Evolutionary conservation across 1,140 invertebrate genomes (phyloP), one percentile per base, ranked within the genome.

Genomic region (Bombus confusus): DNA sequence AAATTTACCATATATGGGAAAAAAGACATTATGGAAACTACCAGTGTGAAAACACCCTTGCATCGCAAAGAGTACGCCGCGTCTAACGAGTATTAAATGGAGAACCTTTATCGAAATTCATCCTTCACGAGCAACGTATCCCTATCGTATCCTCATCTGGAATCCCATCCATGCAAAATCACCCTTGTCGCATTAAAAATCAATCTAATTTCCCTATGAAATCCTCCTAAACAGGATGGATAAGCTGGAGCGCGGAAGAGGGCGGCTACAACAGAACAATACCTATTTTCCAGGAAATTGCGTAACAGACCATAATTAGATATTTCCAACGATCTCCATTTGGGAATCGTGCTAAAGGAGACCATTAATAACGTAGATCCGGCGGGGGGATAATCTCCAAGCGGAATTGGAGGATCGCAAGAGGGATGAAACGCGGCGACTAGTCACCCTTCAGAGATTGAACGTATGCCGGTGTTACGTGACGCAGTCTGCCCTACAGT

Each of bases 331-430:
- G 57, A 85, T 85, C 83, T 80, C 76, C n/a, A 73, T 80, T 85
- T 59, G 66, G 83, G 75, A 41, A 47, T 84, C 74, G 52, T 41
- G 66, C 41, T 80, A 64, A 85, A 80, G 83, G 83, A 72, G 83
- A 64, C 83, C 83, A 85, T 85, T 85, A 85, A 85, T 85, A 85
- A 85, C 83, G 77, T 59, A 85, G 76, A 80, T 85, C 83, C 77
- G 77, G 68, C 76, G n/a, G 43, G 57, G 52, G 76, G 77, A 85
- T 85, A 85, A 85, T 85, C 77, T 85, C 68, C 76, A 25, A 39
- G 57, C 68, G 83, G 81, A 80, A 85, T 80, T 72, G 83, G 68
- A 72, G 83, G 83, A 85, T 85, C 52, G 68, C 52, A 64, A 62
- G 64, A 43, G 83, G 83, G 68, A 72, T 80, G 83, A 85, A 85